Conservation (phyloP, 1,140 invertebrate species). For the Drosophila micromelanica region DNA sequence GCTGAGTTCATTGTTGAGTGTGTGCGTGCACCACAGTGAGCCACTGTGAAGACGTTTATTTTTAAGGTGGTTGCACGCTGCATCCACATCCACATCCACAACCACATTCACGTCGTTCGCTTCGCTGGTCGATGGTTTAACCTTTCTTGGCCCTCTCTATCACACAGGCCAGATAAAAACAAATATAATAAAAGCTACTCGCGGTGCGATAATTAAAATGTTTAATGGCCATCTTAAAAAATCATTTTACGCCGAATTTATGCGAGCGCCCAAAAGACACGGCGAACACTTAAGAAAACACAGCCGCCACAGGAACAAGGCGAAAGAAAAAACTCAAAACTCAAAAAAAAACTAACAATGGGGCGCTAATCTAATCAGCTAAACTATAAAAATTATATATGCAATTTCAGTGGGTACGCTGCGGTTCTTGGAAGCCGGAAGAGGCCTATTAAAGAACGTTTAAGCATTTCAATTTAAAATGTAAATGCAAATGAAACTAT, state of each 20-base stretch:
- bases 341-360: constrained; percentile 45
- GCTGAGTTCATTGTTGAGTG: not conserved
- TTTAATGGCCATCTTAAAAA: constrained; percentile 76
- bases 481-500: constrained; percentile 48
- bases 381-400: constrained; percentile 64
- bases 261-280: constrained; percentile 25
- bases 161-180: constrained; percentile 22
- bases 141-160: not conserved
- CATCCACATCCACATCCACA: not conserved
- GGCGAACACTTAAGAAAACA: constrained; percentile 24
- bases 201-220: constrained; percentile 73
- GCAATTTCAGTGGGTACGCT: constrained; percentile 50
- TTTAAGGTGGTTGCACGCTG: not conserved
- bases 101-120: not conserved
- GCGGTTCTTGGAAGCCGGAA: constrained; percentile 66
- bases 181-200: constrained; percentile 47
- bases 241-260: constrained; percentile 79
- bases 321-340: not conserved
- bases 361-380: constrained; percentile 71
- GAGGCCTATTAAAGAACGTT: constrained; percentile 67
- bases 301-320: constrained; percentile 9
- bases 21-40: not conserved
- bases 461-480: constrained; percentile 38
- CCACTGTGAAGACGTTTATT: not conserved
- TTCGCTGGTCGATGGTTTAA: constrained; percentile 14